Evolutionary conservation across 2,888 invertebrate species (phyloP).

Genomic region (Melipona bicolor): DNA sequence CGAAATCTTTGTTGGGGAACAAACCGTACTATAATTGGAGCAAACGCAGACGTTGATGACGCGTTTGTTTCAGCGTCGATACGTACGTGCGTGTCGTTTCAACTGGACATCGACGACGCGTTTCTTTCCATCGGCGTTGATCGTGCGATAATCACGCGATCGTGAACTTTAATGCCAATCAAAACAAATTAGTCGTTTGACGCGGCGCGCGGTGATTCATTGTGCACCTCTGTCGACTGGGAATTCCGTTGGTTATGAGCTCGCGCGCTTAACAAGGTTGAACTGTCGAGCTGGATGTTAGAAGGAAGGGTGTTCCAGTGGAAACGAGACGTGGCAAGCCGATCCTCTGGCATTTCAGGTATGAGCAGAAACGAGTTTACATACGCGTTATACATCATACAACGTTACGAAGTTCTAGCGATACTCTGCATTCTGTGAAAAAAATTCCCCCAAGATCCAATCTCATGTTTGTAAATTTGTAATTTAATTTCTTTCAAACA

Average conservation of each 20-base stretch:
- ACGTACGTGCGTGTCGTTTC: not conserved
- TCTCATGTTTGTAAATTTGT: not conserved
- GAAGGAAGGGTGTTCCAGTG: not conserved
- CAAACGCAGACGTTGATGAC: not conserved
- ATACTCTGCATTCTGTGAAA: no score
- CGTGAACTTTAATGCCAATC: conserved; percentile 36
- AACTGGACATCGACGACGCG: not conserved
- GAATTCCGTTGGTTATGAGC: conserved; percentile 14
- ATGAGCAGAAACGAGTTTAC: not conserved
- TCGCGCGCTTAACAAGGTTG: conserved; percentile 29
- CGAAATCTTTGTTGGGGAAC: not conserved
- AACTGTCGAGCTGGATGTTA: conserved; percentile 32
- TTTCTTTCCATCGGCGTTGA: conserved; percentile 17
- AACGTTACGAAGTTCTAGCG: not conserved
- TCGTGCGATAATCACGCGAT: conserved; percentile 3
- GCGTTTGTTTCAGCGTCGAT: not conserved
- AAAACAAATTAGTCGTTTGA: conserved; percentile 35
- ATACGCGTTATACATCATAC: not conserved
- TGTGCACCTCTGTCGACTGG: conserved; percentile 25
- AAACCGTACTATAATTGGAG: not conserved
- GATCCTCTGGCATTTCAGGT: conserved; percentile 18
- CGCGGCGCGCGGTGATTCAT: conserved; percentile 26
- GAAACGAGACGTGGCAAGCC: conserved; percentile 24
- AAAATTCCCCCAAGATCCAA: not conserved
- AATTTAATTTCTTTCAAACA: not conserved